These are phyloP conservation scores for Alethe diademata DNA, from an alignment of 2,113 vertebrate species.

Conservation along the genomic window DNA sequence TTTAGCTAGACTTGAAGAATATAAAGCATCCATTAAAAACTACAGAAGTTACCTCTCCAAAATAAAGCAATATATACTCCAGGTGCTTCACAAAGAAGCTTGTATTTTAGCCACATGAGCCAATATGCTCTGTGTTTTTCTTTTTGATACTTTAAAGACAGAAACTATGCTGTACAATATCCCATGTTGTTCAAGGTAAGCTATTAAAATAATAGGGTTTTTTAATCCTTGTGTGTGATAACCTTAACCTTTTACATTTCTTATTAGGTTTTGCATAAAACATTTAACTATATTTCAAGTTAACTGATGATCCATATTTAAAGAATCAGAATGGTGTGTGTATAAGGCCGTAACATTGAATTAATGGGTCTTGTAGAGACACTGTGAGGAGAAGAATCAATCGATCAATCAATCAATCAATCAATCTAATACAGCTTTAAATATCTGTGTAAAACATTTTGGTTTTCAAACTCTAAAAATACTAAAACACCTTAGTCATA, in stretches of 20 bases:
- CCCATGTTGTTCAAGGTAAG: neutral
- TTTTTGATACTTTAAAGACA: neutral
- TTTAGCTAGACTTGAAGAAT: neutral
- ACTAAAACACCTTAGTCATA: neutral
- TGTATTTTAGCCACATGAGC: neutral
- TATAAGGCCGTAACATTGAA: neutral
- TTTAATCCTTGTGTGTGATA: neutral
- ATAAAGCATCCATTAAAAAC: neutral
- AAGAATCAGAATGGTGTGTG: neutral
- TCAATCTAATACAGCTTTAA: neutral
- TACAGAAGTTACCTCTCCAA: neutral
- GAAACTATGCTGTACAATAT: neutral
- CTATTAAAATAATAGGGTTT: neutral
- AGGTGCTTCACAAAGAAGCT: neutral
- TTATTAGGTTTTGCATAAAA: neutral
- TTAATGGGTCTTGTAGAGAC: neutral
- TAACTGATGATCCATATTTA: neutral
- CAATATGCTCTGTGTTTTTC: accelerated
- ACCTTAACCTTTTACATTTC: neutral
- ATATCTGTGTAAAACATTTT: neutral
- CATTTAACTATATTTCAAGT: neutral
- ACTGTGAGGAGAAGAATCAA: neutral
- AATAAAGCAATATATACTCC: neutral
- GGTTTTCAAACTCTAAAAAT: neutral
- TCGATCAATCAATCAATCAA: neutral